Evolutionary conservation across 2,888 invertebrate genomes (phyloP).

Genomic region (Protophormia terraenovae): DNA sequence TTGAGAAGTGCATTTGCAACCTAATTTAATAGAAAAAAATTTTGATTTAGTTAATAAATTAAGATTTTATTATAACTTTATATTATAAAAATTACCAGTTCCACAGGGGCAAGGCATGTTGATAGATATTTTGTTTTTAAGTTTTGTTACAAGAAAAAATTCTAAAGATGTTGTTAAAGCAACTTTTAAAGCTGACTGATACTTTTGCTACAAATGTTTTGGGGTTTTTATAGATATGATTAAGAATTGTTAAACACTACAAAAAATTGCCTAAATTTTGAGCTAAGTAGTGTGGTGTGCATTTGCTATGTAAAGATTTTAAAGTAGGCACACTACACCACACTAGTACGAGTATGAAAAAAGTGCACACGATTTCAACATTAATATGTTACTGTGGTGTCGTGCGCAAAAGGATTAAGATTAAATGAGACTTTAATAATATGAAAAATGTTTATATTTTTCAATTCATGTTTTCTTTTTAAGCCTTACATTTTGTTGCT

Average conservation of each 20-base stretch:
- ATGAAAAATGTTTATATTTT: no score
- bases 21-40: conserved; percentile 58
- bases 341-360: background rate
- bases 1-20: conserved; percentile 77
- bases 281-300: conserved; percentile 40
- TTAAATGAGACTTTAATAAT: no score
- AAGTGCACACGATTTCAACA: background rate
- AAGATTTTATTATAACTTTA: no score
- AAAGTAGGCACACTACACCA: conserved; percentile 6
- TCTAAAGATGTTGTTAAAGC: conserved; percentile 26
- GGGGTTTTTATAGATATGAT: conserved; percentile 60
- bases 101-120: conserved; percentile 72
- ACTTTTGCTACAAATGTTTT: conserved; percentile 26
- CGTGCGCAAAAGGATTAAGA: no score
- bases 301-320: background rate
- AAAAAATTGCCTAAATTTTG: background rate
- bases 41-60: background rate
- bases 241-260: background rate
- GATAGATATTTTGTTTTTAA: background rate
- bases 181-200: conserved; percentile 51
- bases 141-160: conserved; percentile 21
- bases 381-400: no score
- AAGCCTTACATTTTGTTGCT: no score
- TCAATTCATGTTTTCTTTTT: no score
- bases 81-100: conserved; percentile 77